These are phyloP conservation scores for Eulemur albifrons DNA, from an alignment of 2,797 vertebrate species.

Conservation along the genomic window DNA sequence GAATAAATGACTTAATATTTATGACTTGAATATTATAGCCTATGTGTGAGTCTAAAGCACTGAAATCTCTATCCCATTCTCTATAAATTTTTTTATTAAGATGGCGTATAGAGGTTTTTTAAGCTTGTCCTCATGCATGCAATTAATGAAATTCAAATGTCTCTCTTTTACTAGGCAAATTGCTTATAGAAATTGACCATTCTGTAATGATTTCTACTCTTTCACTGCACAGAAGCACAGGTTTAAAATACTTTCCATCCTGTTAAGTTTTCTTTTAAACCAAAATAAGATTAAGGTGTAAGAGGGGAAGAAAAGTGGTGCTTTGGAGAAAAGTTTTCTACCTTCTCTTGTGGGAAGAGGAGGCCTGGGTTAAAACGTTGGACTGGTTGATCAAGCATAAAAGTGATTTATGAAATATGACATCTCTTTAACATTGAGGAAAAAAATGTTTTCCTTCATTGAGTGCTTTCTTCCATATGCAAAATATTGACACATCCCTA, in stretches of 20 bases:
- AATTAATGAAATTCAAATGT: conserved; percentile 47
- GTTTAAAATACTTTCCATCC: conserved; percentile 72
- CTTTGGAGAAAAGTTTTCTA: conserved; percentile 69
- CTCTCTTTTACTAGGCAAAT: conserved; percentile 33
- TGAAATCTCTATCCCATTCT: conserved; percentile 10
- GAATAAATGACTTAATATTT: conserved; percentile 65
- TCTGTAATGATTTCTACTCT: conserved; percentile 46
- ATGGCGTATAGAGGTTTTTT: conserved; percentile 13
- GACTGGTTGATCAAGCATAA: conserved; percentile 79
- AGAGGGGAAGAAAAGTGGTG: conserved; percentile 70
- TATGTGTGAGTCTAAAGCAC: neutral
- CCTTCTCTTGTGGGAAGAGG: conserved; percentile 74
- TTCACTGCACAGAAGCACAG: conserved; percentile 52
- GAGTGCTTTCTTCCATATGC: conserved; percentile 86
- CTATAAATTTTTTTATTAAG: neutral
- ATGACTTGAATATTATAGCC: conserved; percentile 34
- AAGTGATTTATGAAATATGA: conserved; percentile 85
- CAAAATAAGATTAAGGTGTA: conserved; percentile 54
- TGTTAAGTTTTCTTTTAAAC: conserved; percentile 78
- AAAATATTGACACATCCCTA: conserved; percentile 89
- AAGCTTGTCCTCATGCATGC: conserved; percentile 45
- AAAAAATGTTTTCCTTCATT: conserved; percentile 85
- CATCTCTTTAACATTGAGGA: conserved; percentile 85
- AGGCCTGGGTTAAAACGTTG: conserved; percentile 74
- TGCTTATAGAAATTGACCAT: conserved; percentile 55